These are phyloP conservation scores for Grantiella picta DNA, from an alignment of 2,113 vertebrate species.

Conservation along the genomic window DNA sequence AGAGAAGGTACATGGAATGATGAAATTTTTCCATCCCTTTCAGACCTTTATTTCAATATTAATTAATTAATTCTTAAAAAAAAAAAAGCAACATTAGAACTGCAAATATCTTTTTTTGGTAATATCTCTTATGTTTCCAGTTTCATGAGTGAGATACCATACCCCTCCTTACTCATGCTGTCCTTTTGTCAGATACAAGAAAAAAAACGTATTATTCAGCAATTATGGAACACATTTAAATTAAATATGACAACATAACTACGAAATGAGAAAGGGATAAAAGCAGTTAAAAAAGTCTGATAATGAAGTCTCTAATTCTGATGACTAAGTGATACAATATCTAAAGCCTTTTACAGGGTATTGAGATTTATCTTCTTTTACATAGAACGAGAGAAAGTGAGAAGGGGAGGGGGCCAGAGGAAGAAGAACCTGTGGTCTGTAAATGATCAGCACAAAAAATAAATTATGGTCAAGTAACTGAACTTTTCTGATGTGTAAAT, in stretches of 20 bases:
- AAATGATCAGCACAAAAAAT: conserved; percentile 57
- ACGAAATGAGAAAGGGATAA: neutral
- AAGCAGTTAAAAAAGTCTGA: neutral
- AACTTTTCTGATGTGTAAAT: conserved; percentile 66
- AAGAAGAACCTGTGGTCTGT: conserved; percentile 40
- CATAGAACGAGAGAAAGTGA: neutral
- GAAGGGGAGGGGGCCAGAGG: neutral
- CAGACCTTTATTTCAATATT: neutral
- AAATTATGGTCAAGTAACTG: conserved; percentile 54
- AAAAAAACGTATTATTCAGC: neutral
- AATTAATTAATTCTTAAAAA: neutral
- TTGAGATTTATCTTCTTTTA: conserved; percentile 7
- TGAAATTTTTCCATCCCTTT: neutral
- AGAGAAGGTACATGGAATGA: neutral
- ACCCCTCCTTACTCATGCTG: neutral
- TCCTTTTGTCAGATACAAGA: neutral
- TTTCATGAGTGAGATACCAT: neutral
- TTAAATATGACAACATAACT: neutral
- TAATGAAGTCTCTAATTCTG: neutral
- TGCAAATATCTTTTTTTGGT: neutral
- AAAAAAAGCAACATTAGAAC: neutral
- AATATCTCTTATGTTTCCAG: neutral
- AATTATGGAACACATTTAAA: neutral
- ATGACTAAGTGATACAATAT: neutral
- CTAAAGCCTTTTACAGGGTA: neutral